Evolutionary conservation across 1,140 invertebrate species (phyloP), one percentile per base, ranked within the genome.

Genomic region (Ips typographus): DNA sequence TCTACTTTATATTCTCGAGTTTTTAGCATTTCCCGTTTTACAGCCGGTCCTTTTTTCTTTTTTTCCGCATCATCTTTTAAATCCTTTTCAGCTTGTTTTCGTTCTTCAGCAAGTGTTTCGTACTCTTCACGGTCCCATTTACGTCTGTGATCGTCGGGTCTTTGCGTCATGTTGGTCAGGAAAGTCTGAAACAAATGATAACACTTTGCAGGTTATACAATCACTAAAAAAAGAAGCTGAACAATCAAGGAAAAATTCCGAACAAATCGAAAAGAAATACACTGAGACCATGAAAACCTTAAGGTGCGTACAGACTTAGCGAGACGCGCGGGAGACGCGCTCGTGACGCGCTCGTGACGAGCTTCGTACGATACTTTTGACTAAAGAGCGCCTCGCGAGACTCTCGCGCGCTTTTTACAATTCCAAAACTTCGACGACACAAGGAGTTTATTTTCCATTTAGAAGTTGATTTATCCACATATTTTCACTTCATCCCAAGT

Each of bases 51-150:
- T 80, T 85, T 85, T 76, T 84, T 83, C 43, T 82, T 82, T 40
- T 79, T 80, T 74, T 85, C 84, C 71, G 83, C 83, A 72, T 86
- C 85, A 73, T 88, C 87, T 68, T 89, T 89, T 69, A 89, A 83
- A 74, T 94, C 88, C 75, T 85, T 87, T 67, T 81, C 80, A 40
- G 77, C 78, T 42, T 73, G 71, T 56, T 77, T 80, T 63, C 95
- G 82, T 78, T 96, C 93, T 66, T 91, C 86, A 0, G 96, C 96
- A 52, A 96, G 83, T 76, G 87, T 87, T 80, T 98, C 95, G 82
- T 95, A 99, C 77, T 98, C 95, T 73, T 95, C 94, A 73, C 89
- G 85, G 81, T 98, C 94, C 97, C 97, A 99, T 86, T 98, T 99
- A 77, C 94, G 83, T 64, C 97, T 87, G 80, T 98, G 95, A 81